Conservation (phyloP, 2,888 invertebrate species). For the Atrina japonica region DNA sequence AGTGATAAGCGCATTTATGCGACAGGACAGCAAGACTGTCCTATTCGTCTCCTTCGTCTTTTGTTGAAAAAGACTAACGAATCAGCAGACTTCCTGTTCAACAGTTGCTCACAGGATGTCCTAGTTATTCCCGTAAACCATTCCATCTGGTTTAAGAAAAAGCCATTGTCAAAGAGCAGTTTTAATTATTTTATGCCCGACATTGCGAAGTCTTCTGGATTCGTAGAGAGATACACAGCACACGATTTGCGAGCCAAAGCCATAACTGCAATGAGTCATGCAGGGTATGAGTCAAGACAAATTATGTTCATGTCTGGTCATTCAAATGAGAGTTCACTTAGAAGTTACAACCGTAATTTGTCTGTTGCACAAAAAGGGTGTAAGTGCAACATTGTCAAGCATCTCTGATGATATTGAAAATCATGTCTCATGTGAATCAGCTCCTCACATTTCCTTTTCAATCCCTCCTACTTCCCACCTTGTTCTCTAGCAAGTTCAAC, state of each 20-base stretch:
- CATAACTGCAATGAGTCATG: neutral
- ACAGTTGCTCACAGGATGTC: neutral
- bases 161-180: constrained; percentile 1
- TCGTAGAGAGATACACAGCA: constrained; percentile 1
- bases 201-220: neutral
- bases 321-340: too few relatives aligned
- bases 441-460: too few relatives aligned
- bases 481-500: too few relatives aligned
- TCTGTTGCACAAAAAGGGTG: too few relatives aligned
- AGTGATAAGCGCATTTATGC: constrained; percentile 29
- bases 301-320: neutral
- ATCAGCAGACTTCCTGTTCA: neutral
- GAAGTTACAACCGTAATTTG: too few relatives aligned
- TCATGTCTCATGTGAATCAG: too few relatives aligned
- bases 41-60: constrained; percentile 10
- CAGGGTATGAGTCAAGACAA: neutral
- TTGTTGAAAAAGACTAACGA: constrained; percentile 22
- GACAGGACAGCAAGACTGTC: constrained; percentile 2
- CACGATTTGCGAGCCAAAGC: constrained; percentile 8
- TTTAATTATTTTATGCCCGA: constrained; percentile 11
- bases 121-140: neutral
- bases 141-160: neutral
- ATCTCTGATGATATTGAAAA: too few relatives aligned
- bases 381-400: too few relatives aligned
- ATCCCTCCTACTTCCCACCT: too few relatives aligned